Conservation (phyloP, 1,140 invertebrate species). For the Hesperophylax magnus region DNA sequence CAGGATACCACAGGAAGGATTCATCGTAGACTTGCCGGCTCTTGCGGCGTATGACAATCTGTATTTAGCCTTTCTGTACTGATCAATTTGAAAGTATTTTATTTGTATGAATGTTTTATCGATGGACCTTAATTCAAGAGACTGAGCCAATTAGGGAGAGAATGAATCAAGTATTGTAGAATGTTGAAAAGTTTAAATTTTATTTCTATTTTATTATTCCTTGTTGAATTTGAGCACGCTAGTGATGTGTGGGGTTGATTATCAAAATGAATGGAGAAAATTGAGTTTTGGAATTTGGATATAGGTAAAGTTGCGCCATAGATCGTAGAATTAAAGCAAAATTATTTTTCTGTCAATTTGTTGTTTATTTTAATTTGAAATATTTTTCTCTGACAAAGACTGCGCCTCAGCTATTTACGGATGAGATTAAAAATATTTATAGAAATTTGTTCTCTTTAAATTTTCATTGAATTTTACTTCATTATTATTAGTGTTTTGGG, state of each 20-base stretch:
- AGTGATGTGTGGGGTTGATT: constrained; percentile 20
- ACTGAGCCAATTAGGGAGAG: background rate
- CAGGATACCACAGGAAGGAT: constrained; percentile 46
- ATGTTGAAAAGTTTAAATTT: constrained; percentile 15
- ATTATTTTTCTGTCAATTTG: constrained; percentile 22
- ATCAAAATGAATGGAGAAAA: constrained; percentile 10
- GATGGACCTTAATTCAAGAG: constrained; percentile 2
- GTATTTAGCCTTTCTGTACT: constrained; percentile 71
- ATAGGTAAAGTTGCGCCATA: constrained; percentile 55
- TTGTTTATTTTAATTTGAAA: constrained; percentile 22
- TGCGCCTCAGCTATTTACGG: constrained; percentile 42
- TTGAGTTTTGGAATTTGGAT: constrained; percentile 44
- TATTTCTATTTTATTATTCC: background rate
- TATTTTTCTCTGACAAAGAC: constrained; percentile 50
- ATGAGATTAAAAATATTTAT: constrained; percentile 27
- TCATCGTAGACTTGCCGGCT: constrained; percentile 48
- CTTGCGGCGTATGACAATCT: constrained; percentile 64
- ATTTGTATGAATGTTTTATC: constrained; percentile 25
- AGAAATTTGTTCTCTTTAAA: background rate
- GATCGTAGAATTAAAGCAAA: constrained; percentile 40
- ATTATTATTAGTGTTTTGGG: background rate
- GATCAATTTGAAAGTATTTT: constrained; percentile 33
- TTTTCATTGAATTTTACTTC: background rate
- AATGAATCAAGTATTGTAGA: constrained; percentile 2
- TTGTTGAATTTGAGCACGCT: constrained; percentile 37